These are phyloP conservation scores for Lagodon rhomboides DNA, from an alignment of 2,797 vertebrate species.

Conservation along the genomic window DNA sequence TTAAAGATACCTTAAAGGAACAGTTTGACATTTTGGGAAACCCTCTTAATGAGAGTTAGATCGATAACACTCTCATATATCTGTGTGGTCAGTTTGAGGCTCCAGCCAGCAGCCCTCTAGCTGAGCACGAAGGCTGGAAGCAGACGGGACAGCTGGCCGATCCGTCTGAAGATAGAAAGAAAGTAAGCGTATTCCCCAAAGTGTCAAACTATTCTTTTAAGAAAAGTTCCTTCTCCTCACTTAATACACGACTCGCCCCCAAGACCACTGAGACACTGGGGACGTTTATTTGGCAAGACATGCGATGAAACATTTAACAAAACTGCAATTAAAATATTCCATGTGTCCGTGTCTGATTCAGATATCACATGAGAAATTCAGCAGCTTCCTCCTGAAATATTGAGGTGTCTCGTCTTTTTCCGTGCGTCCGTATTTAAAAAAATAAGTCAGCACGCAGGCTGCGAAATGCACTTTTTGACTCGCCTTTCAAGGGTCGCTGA, in stretches of 20 bases:
- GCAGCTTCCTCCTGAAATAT: constrained; percentile 37
- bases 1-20: neutral
- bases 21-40: neutral
- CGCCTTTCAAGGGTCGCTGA: constrained; percentile 28
- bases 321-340: constrained; percentile 16
- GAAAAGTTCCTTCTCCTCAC: neutral
- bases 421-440: constrained; percentile 15
- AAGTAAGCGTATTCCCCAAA: neutral
- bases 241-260: neutral
- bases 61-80: neutral
- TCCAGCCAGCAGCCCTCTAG: neutral
- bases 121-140: neutral
- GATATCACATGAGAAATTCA: constrained; percentile 29
- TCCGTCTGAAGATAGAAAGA: neutral
- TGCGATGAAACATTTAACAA: constrained; percentile 25
- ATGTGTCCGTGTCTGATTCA: constrained; percentile 2
- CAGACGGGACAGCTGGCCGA: neutral
- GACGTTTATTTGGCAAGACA: constrained; percentile 9
- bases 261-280: constrained; percentile 3
- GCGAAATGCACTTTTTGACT: constrained; percentile 19
- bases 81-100: neutral
- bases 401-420: constrained; percentile 6
- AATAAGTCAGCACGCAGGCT: neutral
- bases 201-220: constrained; percentile 18
- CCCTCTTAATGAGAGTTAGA: neutral